Evolutionary conservation across 1,140 invertebrate species (phyloP), one percentile per base, ranked within the genome.

Genomic region (Drosophila funebris): DNA sequence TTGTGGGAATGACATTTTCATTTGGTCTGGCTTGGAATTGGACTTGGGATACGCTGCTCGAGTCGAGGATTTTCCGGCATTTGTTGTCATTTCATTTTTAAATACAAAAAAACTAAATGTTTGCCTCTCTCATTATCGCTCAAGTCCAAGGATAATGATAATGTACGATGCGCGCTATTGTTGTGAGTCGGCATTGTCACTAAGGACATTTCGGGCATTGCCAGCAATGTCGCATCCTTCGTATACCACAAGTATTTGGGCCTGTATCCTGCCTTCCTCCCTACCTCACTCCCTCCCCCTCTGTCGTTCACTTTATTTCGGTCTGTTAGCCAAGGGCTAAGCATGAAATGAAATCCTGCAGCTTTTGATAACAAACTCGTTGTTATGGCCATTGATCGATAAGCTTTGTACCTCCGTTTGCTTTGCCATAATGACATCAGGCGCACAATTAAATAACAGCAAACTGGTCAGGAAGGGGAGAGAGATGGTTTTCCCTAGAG

Each of bases 141-240:
- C 71, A 81, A 77, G 73, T 72, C 78, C 83, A 82, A 87, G 82
- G 74, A 85, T 87, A 85, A 82, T 87, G 78, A 85, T 78, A 85
- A 88, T 82, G 74, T 13, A 63, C 58, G 52, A 13, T 41, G 24
- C 33, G 43, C 22, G 31, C 29, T 74, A 70, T 76, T 84, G 73
- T 79, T 64, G 36, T 54, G 66, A 33, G 14, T 37, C 31, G 33
- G 46, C 56, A 48, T 66, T 60, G 24, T 69, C 33, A 8, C 52
- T 39, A 60, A 66, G 75, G 71, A 80, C 75, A 82, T 75, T 75
- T 75, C 63, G 50, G 61, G 57, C 63, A 71, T 54, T 66, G 70
- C 14, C 56, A 52, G 46, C 29, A 36, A 24, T 71, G 57, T 69
- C 63, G 66, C 74, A 54, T 69, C 54, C 29, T 56, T 31, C n/a